These are phyloP conservation scores for Zhengitettix transpicula DNA, from an alignment of 2,888 invertebrate species.

Conservation along the genomic window DNA sequence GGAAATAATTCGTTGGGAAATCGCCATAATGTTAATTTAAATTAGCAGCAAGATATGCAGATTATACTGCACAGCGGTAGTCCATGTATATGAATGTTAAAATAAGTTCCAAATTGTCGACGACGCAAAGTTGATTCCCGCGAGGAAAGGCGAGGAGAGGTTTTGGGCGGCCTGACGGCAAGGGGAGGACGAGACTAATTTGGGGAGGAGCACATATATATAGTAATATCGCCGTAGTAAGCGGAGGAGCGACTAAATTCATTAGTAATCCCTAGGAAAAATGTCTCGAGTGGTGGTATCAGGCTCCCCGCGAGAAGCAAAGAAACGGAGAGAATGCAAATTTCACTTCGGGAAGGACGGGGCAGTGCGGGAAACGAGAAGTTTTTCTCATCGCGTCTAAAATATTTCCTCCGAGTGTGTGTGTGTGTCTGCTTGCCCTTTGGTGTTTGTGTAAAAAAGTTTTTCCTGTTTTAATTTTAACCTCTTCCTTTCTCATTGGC, in stretches of 20 bases:
- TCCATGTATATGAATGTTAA: slow-evolving; percentile 32
- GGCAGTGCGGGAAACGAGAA: neutral
- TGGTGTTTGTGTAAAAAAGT: slow-evolving; percentile 1
- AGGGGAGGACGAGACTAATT: slow-evolving; percentile 8
- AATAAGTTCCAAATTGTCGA: slow-evolving; percentile 37
- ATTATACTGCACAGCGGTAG: slow-evolving; percentile 11
- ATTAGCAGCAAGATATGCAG: slow-evolving; percentile 13
- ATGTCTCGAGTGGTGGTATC: slow-evolving; percentile 11
- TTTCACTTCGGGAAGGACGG: neutral
- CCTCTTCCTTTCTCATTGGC: slow-evolving; percentile 2
- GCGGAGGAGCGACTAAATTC: slow-evolving; percentile 10
- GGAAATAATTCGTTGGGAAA: slow-evolving; percentile 8
- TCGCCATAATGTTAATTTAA: slow-evolving; percentile 13
- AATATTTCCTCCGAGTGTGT: slow-evolving; percentile 2
- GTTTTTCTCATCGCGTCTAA: slow-evolving; percentile 4
- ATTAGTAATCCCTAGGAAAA: slow-evolving; percentile 12
- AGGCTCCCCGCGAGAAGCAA: neutral
- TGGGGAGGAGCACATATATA: slow-evolving; percentile 6
- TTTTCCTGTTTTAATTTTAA: slow-evolving; percentile 9
- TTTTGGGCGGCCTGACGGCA: neutral
- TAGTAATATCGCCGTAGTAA: slow-evolving; percentile 9
- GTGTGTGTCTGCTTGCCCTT: slow-evolving; percentile 1
- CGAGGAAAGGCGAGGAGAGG: slow-evolving; percentile 17
- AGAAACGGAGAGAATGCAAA: neutral
- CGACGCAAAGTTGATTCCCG: slow-evolving; percentile 29